Evolutionary conservation across 1,140 invertebrate species (phyloP), one percentile per base, ranked within the genome.

Genomic region (Eriocheir sinensis): DNA sequence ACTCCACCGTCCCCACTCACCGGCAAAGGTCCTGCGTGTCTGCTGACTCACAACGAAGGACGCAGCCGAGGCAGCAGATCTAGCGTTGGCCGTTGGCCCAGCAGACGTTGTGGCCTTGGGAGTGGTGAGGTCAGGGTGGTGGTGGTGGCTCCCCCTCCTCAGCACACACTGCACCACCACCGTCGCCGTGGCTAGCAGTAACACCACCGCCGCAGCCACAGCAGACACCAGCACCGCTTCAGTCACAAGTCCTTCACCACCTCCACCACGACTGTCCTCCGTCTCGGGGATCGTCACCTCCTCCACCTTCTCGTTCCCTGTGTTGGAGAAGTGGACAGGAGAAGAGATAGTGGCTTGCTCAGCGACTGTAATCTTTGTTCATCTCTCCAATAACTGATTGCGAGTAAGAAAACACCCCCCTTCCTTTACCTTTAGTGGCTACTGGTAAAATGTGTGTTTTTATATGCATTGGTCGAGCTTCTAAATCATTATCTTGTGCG

Each of bases 241-340:
- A 9, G 48, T 53, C 21, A 53, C 12, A 21, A 53, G 8, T 12
- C 1, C 21, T 53, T n/a, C 36, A 38, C 80, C 36, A 34, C 80
- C 27, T 12, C 30, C n/a, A 4, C 30, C 80, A 3, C 30, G 30
- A 17, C n/a, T 38, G 1, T 83, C 80, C 4, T 38, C 80, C 0
- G 30, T 38, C 30, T 32, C 80, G 0, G 36, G 30, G 36, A 12
- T 83, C 36, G 80, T 83, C 80, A 83, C 80, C 80, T 83, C 80
- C 80, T 83, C 80, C 80, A 38, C 80, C 30, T 83, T 83, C 80
- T 83, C 80, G 36, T 83, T 83, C 2, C 80, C 80, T 83, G 80
- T 38, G 36, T 83, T n/a, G n/a, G 27, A 36, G n/a, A n/a, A 81
- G 60, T 15, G 12, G 12, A 15, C n/a, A 72, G 60, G 60, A n/a